phyloP scores from a whole-genome alignment of 2,113 vertebrate species.

The Barnardius zonarius region DNA sequence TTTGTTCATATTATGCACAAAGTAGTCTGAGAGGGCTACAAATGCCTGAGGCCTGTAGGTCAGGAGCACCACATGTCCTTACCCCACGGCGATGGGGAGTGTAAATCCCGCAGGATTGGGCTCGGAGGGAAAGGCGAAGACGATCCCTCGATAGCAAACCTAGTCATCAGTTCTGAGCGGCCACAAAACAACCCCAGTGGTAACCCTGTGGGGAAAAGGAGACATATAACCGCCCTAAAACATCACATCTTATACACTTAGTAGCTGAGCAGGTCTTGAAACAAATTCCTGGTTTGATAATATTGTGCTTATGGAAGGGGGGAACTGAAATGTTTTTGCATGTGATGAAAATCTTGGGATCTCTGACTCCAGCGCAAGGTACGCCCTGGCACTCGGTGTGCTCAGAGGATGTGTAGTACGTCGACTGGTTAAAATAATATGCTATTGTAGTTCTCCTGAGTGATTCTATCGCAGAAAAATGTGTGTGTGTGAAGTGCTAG shows the following conservation, averaged over 20 bases:
- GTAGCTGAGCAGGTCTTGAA: background rate
- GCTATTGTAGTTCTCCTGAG: slow-evolving; percentile 42
- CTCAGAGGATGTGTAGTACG: background rate
- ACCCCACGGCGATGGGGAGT: background rate
- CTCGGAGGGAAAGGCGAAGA: background rate
- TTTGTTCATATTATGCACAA: background rate
- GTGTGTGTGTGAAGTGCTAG: background rate
- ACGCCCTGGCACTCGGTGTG: background rate
- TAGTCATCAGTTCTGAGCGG: background rate
- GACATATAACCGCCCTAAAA: background rate
- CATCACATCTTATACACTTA: background rate
- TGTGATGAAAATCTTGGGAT: background rate
- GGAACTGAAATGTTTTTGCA: background rate
- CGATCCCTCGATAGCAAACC: background rate
- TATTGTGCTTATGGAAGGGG: background rate
- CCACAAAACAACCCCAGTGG: background rate
- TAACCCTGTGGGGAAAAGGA: background rate
- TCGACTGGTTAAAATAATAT: slow-evolving; percentile 40
- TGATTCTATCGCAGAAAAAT: slow-evolving; percentile 45
- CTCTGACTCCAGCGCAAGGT: background rate
- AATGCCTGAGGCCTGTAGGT: background rate
- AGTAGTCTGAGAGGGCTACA: background rate
- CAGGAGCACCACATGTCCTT: background rate
- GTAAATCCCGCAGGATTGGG: background rate
- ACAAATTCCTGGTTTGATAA: background rate